phyloP scores from a whole-genome alignment of 2,113 vertebrate species.

The Callithrix jacchus region DNA sequence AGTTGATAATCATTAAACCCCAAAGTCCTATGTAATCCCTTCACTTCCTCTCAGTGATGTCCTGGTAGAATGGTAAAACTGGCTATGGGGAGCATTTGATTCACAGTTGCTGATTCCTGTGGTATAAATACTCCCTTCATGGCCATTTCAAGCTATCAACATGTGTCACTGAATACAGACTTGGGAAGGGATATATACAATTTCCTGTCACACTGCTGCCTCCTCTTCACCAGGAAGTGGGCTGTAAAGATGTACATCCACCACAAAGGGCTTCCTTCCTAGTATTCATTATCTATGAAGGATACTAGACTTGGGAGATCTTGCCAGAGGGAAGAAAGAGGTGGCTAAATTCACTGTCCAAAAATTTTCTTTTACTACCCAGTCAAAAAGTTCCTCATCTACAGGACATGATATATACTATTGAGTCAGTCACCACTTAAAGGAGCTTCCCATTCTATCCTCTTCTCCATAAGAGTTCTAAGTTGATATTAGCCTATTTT shows the following conservation, averaged over 20 bases:
- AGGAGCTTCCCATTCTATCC: background rate
- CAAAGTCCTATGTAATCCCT: background rate
- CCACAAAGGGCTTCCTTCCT: background rate
- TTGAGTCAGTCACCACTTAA: background rate
- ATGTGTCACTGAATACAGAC: background rate
- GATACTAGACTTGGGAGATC: background rate
- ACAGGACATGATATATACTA: background rate
- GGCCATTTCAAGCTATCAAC: background rate
- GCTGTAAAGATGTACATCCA: background rate
- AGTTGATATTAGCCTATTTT: constrained; percentile 12
- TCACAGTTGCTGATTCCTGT: background rate
- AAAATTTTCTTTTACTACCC: background rate
- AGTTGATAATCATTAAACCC: background rate
- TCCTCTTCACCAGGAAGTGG: background rate
- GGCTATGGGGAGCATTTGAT: background rate
- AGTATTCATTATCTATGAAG: background rate
- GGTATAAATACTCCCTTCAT: background rate
- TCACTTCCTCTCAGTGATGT: background rate
- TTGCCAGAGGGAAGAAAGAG: background rate
- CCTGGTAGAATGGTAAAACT: background rate
- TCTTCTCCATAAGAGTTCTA: background rate
- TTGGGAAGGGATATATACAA: background rate
- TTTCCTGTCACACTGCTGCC: background rate
- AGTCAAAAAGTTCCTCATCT: background rate
- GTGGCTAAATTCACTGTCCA: background rate